Evolutionary conservation across 2,113 vertebrate genomes (phyloP).

Genomic region (Elephas maximus): DNA sequence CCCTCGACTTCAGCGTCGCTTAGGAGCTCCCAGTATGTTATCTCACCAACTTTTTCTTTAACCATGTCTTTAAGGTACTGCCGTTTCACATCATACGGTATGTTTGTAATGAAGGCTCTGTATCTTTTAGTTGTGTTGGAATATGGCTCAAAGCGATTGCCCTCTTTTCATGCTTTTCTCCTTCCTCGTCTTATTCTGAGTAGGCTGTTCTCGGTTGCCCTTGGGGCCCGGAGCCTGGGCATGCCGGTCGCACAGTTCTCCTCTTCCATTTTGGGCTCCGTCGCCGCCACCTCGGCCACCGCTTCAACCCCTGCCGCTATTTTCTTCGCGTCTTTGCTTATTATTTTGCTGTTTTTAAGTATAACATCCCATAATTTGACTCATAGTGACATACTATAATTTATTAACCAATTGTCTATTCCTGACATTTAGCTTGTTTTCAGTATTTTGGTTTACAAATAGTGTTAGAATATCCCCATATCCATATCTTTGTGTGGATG

Average conservation of each 20-base stretch:
- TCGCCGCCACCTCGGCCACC: slow-evolving; percentile 80
- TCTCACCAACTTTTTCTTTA: too few species aligned
- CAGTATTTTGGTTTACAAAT: slow-evolving; percentile 18
- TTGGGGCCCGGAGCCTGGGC: slow-evolving; percentile 83
- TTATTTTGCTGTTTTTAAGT: not conserved
- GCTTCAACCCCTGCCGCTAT: slow-evolving; percentile 87
- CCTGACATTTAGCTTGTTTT: not conserved
- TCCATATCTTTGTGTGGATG: not conserved
- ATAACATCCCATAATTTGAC: not conserved
- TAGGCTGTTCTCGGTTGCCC: not conserved
- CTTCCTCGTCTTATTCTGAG: too few species aligned
- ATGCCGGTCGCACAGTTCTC: slow-evolving; percentile 73
- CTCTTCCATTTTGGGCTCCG: slow-evolving; percentile 87
- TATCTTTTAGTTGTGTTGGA: too few species aligned
- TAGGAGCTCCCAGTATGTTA: too few species aligned
- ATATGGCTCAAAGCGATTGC: too few species aligned
- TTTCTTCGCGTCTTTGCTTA: slow-evolving; percentile 85
- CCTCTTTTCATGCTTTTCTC: too few species aligned
- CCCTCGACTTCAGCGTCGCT: too few species aligned
- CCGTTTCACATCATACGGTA: too few species aligned
- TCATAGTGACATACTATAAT: not conserved
- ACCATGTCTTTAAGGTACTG: not conserved
- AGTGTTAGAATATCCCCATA: not conserved
- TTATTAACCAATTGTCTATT: not conserved
- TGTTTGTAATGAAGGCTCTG: too few species aligned